phyloP scores from a whole-genome alignment of 2,113 vertebrate species.

The Gallinago paraguaiae region DNA sequence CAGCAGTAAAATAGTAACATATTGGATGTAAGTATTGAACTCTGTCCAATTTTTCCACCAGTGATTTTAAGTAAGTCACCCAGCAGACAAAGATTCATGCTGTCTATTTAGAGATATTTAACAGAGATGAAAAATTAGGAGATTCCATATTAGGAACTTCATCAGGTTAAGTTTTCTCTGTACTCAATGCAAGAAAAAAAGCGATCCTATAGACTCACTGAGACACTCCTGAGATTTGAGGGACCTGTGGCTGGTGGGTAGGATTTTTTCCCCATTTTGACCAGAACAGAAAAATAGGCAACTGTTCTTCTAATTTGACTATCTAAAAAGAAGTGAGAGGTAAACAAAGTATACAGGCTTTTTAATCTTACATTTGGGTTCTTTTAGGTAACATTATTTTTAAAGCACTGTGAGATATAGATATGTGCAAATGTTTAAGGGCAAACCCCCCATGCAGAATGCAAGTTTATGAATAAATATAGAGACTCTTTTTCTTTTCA shows the following conservation, averaged over 20 bases:
- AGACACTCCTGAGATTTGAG: neutral
- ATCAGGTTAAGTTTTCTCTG: neutral
- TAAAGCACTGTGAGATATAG: neutral
- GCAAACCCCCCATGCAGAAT: accelerated
- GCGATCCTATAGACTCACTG: neutral
- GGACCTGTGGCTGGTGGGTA: neutral
- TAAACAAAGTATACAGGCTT: accelerated
- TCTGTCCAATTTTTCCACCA: neutral
- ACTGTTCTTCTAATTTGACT: neutral
- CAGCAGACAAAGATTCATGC: neutral
- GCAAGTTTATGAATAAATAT: neutral
- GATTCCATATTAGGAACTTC: neutral
- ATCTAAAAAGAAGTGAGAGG: neutral
- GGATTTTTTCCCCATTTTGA: neutral
- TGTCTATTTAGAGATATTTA: neutral
- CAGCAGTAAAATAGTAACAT: neutral
- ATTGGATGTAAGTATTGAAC: neutral
- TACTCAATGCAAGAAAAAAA: neutral
- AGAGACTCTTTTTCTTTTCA: neutral
- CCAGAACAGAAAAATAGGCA: neutral
- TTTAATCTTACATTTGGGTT: accelerated
- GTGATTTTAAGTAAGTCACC: neutral
- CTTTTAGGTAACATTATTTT: neutral
- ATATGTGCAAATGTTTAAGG: neutral
- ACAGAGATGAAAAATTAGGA: neutral